A percentile compares a stretch with the other conserved stretches of the same genome.
Evolutionary conservation across 1,140 invertebrate genomes (phyloP).

Genomic region (Plodia interpunctella): DNA sequence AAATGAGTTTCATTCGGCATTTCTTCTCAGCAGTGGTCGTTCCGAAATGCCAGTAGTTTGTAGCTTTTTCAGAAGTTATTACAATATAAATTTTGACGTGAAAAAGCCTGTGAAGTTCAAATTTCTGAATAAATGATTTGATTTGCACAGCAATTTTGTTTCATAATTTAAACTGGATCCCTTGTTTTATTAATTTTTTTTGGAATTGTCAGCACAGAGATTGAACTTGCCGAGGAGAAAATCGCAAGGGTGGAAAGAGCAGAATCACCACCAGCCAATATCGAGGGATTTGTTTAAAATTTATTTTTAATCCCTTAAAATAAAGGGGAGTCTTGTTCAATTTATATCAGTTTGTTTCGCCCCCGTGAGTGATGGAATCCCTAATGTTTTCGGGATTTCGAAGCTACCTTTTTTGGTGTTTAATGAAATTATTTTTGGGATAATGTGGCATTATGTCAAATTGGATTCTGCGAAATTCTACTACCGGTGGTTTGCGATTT

Average conservation of each 20-base stretch:
- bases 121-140: no score
- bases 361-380: slow-evolving; percentile 8
- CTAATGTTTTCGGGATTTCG: neutral
- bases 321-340: slow-evolving; percentile 5
- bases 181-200: neutral
- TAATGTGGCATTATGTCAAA: neutral
- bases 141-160: no score
- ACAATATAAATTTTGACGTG: no score
- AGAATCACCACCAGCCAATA: slow-evolving; percentile 3
- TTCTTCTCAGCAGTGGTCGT: no score
- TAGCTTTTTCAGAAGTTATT: no score
- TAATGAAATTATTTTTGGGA: slow-evolving; percentile 4
- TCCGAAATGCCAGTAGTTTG: no score
- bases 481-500: neutral
- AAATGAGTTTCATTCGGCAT: no score
- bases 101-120: no score
- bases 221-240: slow-evolving; percentile 1
- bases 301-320: slow-evolving; percentile 13
- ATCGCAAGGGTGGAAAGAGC: slow-evolving; percentile 3
- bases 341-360: slow-evolving; percentile 12
- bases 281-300: slow-evolving; percentile 10
- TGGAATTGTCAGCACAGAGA: neutral
- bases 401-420: neutral
- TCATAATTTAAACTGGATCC: neutral
- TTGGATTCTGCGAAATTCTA: neutral